Conservation (phyloP, 2,888 invertebrate species). For the Nomada goodeniana region DNA sequence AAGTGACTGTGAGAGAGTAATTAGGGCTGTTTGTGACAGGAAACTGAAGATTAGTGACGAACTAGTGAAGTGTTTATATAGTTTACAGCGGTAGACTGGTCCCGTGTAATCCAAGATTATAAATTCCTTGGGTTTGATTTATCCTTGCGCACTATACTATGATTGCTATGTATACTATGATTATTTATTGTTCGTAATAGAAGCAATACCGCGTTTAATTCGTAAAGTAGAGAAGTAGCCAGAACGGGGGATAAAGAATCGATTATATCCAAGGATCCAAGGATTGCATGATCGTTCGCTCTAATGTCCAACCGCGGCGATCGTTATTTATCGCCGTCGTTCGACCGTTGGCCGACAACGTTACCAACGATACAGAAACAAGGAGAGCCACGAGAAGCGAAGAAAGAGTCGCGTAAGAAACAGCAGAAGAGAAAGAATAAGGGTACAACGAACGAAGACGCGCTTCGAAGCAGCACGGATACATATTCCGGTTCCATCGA, state of each 20-base stretch:
- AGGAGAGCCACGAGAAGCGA: too few relatives aligned
- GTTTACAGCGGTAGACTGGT: not conserved
- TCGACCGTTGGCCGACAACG: too few relatives aligned
- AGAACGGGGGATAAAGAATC: not conserved
- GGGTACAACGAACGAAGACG: not conserved
- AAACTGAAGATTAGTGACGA: not conserved
- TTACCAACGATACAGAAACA: too few relatives aligned
- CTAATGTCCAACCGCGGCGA: slow-evolving; percentile 4
- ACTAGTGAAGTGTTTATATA: not conserved
- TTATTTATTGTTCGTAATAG: too few relatives aligned
- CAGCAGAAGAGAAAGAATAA: not conserved
- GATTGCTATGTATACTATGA: too few relatives aligned
- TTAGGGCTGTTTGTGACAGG: not conserved
- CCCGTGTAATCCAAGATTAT: not conserved
- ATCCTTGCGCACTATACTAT: too few relatives aligned
- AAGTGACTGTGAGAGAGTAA: not conserved
- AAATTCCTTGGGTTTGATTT: not conserved
- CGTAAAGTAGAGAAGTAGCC: too few relatives aligned
- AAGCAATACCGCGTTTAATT: too few relatives aligned
- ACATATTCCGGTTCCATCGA: slow-evolving; percentile 24
- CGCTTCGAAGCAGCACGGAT: slow-evolving; percentile 5
- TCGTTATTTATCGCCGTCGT: too few relatives aligned
- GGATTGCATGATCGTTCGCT: not conserved
- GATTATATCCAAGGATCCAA: too few relatives aligned
- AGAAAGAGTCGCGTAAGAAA: too few relatives aligned